A percentile compares a stretch with the other conserved stretches of the same genome.
phyloP scores from a whole-genome alignment of 2,888 invertebrate genomes.

The Conchocele bisecta region DNA sequence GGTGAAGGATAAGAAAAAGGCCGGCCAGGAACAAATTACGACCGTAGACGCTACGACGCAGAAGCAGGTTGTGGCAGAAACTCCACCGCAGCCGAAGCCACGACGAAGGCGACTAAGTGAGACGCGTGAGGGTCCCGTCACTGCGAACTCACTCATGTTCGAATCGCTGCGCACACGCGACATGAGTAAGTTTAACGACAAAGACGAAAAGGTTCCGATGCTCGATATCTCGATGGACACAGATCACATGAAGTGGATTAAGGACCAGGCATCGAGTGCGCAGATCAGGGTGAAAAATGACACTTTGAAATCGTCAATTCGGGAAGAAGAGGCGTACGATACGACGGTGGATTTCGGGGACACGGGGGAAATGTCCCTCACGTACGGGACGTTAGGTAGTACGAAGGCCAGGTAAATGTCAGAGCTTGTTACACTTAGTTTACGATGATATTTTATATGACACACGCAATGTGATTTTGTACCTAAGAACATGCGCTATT shows the following conservation, averaged over 20 bases:
- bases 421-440: too few species aligned
- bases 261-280: constrained; percentile 77
- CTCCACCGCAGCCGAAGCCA: constrained; percentile 59
- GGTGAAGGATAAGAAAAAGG: constrained; percentile 35
- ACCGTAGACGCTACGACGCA: constrained; percentile 26
- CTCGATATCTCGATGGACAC: constrained; percentile 80
- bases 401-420: constrained; percentile 60
- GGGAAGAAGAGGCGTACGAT: constrained; percentile 52
- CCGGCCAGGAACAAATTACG: constrained; percentile 9
- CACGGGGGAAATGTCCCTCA: constrained; percentile 59
- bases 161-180: constrained; percentile 80
- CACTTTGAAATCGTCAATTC: constrained; percentile 55
- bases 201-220: constrained; percentile 71
- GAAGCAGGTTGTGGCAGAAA: constrained; percentile 24
- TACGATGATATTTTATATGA: too few species aligned
- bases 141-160: constrained; percentile 69
- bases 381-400: constrained; percentile 61
- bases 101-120: constrained; percentile 46
- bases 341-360: constrained; percentile 60
- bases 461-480: too few species aligned
- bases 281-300: constrained; percentile 62
- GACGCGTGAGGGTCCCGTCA: constrained; percentile 55
- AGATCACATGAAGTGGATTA: constrained; percentile 79
- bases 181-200: constrained; percentile 55
- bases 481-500: too few species aligned